Base-by-base conservation (phyloP, 2,113 vertebrate species). In the Ochotona princeps region DNA sequence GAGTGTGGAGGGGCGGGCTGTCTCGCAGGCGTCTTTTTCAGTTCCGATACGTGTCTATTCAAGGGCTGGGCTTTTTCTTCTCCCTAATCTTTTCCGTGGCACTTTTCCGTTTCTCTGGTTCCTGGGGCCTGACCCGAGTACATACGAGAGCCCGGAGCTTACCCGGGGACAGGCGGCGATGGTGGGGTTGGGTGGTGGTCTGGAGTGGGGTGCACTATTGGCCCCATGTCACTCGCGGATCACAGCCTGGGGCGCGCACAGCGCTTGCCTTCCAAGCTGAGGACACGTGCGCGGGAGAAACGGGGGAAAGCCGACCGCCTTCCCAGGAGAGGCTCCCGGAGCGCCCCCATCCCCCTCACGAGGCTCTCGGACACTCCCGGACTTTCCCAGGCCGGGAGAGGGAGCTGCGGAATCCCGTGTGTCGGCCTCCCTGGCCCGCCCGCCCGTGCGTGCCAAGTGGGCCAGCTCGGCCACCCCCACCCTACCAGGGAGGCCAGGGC, bases 251-350 rank as follows among this genome's bases (percentile, higher is more conserved):
- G 92, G 93, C 88, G 70, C 81, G 76, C 70, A 44, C 38, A 61
- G 78, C 81, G 73, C 66, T 95, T n/a, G 94, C 87, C n/a, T 67
- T 92, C 92, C 78, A 66, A 49, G 95, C 83, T 11, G 61, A 86
- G 88, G 85, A 96, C 95, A 97, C 94, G 97, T 96, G 96, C 94
- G 85, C 90, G 1, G 82, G 78, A 95, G 90, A 75, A 93, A 83
- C 38, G 5, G 79, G 85, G 83, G 6, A 92, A 80, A 93, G 85
- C 96, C 89, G 88, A 81, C 82, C 63, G 78, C 74, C 89, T 94
- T 57, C 82, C 73, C 23, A 83, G 51, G 85, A 95, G 69, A 86
- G 74, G 79, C 69, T 96, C 76, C 78, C 26, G 12, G 67, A 78
- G 92, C 65, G 47, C 57, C 94, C 87, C 80, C 47, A 60, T 73